phyloP scores from a whole-genome alignment of 1,140 invertebrate genomes.

The Parapsyche elsis region DNA sequence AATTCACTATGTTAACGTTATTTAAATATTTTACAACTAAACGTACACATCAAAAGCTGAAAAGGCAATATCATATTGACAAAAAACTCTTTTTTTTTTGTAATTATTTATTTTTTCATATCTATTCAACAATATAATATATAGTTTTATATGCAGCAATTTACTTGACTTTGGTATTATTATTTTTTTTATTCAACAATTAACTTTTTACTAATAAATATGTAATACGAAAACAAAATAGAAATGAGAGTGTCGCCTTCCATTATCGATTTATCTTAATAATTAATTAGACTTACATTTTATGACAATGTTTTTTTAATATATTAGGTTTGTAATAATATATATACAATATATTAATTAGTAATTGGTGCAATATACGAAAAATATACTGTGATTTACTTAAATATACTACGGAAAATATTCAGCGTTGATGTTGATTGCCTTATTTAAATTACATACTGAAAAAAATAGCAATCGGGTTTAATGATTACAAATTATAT shows the following conservation, averaged over 20 bases:
- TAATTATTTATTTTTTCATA: background rate
- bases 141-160: background rate
- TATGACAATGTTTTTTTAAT: background rate
- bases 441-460: background rate
- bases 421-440: slow-evolving; percentile 13
- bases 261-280: background rate
- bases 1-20: slow-evolving; percentile 29
- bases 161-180: background rate
- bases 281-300: background rate
- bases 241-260: background rate
- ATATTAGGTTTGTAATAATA: background rate
- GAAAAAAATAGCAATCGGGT: background rate
- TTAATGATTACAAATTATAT: background rate
- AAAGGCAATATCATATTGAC: slow-evolving; percentile 44
- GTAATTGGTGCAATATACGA: slow-evolving; percentile 46
- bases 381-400: slow-evolving; percentile 45
- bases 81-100: slow-evolving; percentile 29
- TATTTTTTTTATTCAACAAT: too few species aligned
- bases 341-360: slow-evolving; percentile 33
- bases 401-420: slow-evolving; percentile 31
- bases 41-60: slow-evolving; percentile 41
- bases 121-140: background rate
- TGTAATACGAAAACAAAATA: slow-evolving; percentile 12
- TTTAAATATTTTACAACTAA: slow-evolving; percentile 33
- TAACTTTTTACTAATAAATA: background rate